A percentile compares a stretch with the other conserved stretches of the same genome.
Evolutionary conservation across 2,797 vertebrate species (phyloP).

Genomic region (Dendrocincla tyrannina): DNA sequence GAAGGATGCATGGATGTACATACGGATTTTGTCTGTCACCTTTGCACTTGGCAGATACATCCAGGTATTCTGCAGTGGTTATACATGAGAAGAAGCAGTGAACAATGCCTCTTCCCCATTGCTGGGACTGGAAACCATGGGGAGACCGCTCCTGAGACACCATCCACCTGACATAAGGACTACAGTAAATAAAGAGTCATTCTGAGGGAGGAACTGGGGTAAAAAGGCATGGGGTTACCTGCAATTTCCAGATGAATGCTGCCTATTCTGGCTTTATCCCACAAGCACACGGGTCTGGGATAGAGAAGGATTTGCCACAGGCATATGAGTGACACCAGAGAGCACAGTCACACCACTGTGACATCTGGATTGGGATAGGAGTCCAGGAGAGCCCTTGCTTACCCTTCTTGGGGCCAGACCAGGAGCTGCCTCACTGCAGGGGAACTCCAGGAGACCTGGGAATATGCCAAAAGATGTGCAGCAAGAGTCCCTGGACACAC

Average conservation of each 20-base stretch:
- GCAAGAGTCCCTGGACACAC: background rate
- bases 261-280: background rate
- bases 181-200: background rate
- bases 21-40: background rate
- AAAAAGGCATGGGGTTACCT: background rate
- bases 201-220: background rate
- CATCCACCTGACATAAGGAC: too few species aligned
- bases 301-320: background rate
- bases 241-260: background rate
- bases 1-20: too few species aligned
- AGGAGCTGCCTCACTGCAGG: background rate
- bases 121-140: background rate
- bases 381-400: background rate
- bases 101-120: background rate
- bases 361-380: background rate
- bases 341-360: background rate
- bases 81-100: background rate
- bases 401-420: background rate
- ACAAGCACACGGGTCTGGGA: background rate
- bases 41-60: background rate
- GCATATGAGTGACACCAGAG: background rate
- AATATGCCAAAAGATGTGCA: background rate
- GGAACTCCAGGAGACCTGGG: background rate
- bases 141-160: background rate
- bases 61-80: background rate